phyloP scores from a whole-genome alignment of 2,113 vertebrate genomes.

The Aplodontia rufa region DNA sequence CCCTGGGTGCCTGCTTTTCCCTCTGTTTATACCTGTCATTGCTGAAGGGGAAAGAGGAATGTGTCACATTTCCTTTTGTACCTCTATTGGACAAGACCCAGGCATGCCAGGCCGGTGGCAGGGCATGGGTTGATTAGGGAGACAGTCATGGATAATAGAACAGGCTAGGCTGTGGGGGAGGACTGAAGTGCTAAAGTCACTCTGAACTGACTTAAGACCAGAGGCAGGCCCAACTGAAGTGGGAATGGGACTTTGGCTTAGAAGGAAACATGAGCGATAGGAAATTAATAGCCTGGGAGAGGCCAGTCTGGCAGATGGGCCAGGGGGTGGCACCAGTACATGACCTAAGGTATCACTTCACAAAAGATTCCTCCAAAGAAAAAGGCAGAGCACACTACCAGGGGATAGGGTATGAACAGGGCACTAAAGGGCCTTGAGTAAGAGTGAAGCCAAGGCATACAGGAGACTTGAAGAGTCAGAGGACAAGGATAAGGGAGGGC shows the following conservation, averaged over 20 bases:
- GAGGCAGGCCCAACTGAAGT: background rate
- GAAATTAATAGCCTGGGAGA: background rate
- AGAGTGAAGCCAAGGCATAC: background rate
- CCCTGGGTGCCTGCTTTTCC: background rate
- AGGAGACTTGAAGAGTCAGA: background rate
- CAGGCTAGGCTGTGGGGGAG: background rate
- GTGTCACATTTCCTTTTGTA: background rate
- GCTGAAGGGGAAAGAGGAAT: background rate
- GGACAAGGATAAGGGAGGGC: background rate
- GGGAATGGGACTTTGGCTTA: background rate
- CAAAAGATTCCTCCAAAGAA: background rate
- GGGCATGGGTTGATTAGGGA: background rate
- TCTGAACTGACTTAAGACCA: background rate
- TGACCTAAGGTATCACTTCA: background rate
- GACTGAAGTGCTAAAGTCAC: background rate
- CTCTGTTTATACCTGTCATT: background rate
- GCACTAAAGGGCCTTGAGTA: background rate
- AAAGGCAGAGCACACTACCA: background rate
- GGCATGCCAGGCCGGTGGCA: background rate
- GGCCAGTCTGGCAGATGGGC: background rate
- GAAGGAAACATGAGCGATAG: background rate
- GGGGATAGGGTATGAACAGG: background rate
- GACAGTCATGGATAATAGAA: background rate
- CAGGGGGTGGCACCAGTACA: background rate
- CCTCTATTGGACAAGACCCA: background rate